Conservation (phyloP, 2,888 invertebrate genomes). For the Ormia ochracea region DNA sequence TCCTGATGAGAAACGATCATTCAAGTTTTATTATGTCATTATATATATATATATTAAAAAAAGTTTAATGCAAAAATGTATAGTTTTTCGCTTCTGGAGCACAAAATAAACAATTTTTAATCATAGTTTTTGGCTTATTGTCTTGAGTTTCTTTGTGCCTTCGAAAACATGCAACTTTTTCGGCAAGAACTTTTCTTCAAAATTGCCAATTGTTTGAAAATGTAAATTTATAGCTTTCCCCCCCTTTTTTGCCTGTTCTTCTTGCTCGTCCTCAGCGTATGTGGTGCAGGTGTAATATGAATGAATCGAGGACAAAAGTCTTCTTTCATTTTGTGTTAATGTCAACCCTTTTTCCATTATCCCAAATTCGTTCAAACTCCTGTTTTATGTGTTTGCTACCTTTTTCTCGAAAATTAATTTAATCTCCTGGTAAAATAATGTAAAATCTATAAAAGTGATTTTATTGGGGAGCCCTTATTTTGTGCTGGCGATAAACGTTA, state of each 20-base stretch:
- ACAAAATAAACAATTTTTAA: not conserved
- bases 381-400: not conserved
- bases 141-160: constrained; percentile 3
- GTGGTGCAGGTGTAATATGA: not conserved
- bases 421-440: constrained; percentile 38
- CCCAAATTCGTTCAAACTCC: not conserved
- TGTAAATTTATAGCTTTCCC: constrained; percentile 73
- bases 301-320: not conserved
- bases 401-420: constrained; percentile 12
- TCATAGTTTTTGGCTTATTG: not conserved
- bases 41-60: no score
- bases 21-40: no score
- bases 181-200: constrained; percentile 65
- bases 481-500: constrained; percentile 67
- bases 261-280: not conserved
- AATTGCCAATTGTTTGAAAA: constrained; percentile 69
- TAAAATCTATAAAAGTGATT: constrained; percentile 51
- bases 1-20: no score
- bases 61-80: not conserved
- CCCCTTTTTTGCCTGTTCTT: constrained; percentile 17
- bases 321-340: constrained; percentile 55
- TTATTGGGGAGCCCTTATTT: constrained; percentile 51
- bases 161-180: not conserved
- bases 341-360: constrained; percentile 66
- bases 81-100: not conserved